Percentiles rank a stretch among this genome's conserved stretches.
Conservation (phyloP, 2,113 vertebrate genomes). For the Semnopithecus entellus region DNA sequence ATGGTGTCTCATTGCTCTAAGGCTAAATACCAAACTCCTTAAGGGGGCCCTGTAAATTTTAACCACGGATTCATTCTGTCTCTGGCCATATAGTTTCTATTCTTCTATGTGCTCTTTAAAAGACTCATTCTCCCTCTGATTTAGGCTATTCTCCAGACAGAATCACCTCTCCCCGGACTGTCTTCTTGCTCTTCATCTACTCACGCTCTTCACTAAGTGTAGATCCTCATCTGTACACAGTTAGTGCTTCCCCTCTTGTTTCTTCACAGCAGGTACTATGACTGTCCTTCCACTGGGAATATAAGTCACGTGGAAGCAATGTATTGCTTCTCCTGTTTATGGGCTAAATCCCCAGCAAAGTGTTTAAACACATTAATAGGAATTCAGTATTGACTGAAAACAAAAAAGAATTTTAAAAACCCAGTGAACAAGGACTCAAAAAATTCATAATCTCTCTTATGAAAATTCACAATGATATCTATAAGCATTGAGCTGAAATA, state of each 20-base stretch:
- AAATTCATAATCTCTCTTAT: background rate
- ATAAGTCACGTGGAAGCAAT: background rate
- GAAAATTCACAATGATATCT: background rate
- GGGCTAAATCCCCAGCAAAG: background rate
- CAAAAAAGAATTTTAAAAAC: background rate
- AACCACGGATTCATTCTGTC: background rate
- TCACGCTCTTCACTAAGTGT: background rate
- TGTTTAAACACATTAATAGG: background rate
- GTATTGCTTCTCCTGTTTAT: background rate
- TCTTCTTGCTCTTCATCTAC: background rate
- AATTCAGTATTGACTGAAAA: background rate
- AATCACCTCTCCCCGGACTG: background rate
- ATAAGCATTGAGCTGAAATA: background rate
- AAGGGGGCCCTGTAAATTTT: background rate
- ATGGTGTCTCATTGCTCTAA: background rate
- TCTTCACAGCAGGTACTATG: rapidly evolving
- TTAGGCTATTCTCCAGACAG: background rate
- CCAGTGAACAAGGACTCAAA: background rate
- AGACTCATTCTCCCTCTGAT: background rate
- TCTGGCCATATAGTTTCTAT: background rate
- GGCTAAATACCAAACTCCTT: background rate
- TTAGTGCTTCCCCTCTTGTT: no score
- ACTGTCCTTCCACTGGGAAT: background rate
- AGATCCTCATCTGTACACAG: background rate
- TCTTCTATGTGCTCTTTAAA: background rate